phyloP scores from a whole-genome alignment of 2,797 vertebrate genomes.

The Oreochromis grahami region DNA sequence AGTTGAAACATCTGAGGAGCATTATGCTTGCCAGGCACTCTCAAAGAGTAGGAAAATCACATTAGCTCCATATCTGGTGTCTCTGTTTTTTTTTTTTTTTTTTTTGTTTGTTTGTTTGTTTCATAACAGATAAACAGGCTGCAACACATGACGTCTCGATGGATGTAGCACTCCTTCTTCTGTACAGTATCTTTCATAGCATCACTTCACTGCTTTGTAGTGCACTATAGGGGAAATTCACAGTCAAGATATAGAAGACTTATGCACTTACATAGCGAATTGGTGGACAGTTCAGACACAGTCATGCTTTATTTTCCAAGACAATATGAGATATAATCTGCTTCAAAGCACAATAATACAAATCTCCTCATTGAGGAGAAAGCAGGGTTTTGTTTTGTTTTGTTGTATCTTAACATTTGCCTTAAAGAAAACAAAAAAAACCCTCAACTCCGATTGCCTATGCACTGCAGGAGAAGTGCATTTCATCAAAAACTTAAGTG shows the following conservation, averaged over 20 bases:
- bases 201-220: background rate
- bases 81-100: background rate
- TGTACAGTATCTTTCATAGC: background rate
- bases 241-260: background rate
- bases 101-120: too few species aligned
- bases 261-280: background rate
- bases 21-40: background rate
- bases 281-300: background rate
- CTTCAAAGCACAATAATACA: background rate
- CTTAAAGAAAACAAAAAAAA: background rate
- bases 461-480: background rate
- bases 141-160: background rate
- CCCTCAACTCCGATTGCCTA: background rate
- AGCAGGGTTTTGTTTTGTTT: background rate
- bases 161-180: background rate
- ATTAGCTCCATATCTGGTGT: background rate
- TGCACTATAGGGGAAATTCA: background rate
- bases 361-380: background rate
- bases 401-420: background rate
- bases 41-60: background rate
- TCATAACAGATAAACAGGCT: background rate
- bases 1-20: background rate
- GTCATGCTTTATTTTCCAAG: background rate
- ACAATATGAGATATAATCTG: background rate
- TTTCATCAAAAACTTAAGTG: background rate